phyloP scores from a whole-genome alignment of 1,140 invertebrate species.

The Hylaeus anthracinus region DNA sequence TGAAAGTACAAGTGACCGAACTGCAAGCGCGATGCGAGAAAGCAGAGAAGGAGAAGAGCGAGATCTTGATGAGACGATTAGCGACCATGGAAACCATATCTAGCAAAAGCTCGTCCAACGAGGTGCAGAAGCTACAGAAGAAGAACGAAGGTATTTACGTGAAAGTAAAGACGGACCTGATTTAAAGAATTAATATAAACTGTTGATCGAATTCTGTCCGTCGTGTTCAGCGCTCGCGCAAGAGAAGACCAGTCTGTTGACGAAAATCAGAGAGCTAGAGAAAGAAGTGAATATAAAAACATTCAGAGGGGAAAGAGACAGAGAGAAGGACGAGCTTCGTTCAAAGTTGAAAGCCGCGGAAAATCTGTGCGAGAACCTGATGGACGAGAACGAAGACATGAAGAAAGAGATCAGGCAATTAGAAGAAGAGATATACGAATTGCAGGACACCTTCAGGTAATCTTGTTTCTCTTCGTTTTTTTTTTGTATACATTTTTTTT shows the following conservation, averaged over 20 bases:
- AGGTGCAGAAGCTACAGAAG: constrained; percentile 91
- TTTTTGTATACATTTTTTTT: background rate
- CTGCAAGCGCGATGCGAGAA: constrained; percentile 87
- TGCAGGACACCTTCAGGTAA: constrained; percentile 96
- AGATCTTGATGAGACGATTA: constrained; percentile 88
- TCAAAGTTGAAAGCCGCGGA: constrained; percentile 92
- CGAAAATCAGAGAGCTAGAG: constrained; percentile 80
- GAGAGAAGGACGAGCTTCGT: constrained; percentile 85
- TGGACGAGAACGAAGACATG: constrained; percentile 98
- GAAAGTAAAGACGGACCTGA: background rate
- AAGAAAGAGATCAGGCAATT: constrained; percentile 96
- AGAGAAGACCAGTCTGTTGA: constrained; percentile 77
- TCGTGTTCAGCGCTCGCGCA: constrained; percentile 69
- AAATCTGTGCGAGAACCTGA: constrained; percentile 93
- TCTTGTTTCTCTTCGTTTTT: background rate
- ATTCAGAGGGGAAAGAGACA: constrained; percentile 81
- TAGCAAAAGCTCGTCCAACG: constrained; percentile 83
- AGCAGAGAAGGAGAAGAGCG: constrained; percentile 93
- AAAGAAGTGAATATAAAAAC: constrained; percentile 77
- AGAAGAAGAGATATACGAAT: constrained; percentile 98
- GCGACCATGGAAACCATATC: constrained; percentile 89
- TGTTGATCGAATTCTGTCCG: too few relatives aligned
- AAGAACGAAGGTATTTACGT: constrained; percentile 87
- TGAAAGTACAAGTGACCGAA: constrained; percentile 85
- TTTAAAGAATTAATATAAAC: too few relatives aligned